Base-by-base conservation (phyloP, 2,113 vertebrate species). In the Atlantisia rogersi region DNA sequence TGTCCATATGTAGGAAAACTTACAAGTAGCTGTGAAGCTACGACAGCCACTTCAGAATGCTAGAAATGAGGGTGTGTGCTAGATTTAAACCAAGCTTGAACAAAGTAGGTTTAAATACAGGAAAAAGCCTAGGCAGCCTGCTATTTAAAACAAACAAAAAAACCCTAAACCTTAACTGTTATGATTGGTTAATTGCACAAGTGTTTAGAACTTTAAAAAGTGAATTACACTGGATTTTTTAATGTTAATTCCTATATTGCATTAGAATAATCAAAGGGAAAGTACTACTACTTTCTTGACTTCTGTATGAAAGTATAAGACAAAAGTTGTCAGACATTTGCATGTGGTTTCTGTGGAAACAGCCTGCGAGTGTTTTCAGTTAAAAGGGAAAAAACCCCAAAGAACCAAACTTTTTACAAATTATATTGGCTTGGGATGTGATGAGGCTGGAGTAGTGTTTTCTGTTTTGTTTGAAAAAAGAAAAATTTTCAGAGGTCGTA, bases 291-390 rank as follows among this genome's bases (percentile, higher is more conserved):
- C 28, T 84, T 77, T 77, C 60, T 90, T 90, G 46, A 86, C 52
- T 92, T 93, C 60, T 88, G 46, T 78, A 69, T 86, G 64, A 81
- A 92, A 90, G 17, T 48, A 42, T 53, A 46, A 84, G 60, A 68
- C 55, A 84, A 79, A 92, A 88, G 29, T 81, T 92, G 92, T 84
- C 80, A 82, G 74, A 58, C 15, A 9, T 58, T 95, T 75, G 56
- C 83, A 46, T 92, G 90, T 75, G 62, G 73, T 82, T 96, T 83
- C 76, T 90, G 85, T 78, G 69, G 82, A 81, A 96, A 81, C 73
- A 64, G 68, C 32, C 21, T 42, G 71, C 70, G 90, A 86, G 29
- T 83, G 82, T 94, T 95, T 94, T 67, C 60, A 82, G 69, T 95
- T 94, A 93, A 62, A 92, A 84, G 68, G 63, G 86, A 93, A 92